These are phyloP conservation scores for Conopomorpha cramerella DNA, from an alignment of 1,140 invertebrate genomes.

Conservation along the genomic window DNA sequence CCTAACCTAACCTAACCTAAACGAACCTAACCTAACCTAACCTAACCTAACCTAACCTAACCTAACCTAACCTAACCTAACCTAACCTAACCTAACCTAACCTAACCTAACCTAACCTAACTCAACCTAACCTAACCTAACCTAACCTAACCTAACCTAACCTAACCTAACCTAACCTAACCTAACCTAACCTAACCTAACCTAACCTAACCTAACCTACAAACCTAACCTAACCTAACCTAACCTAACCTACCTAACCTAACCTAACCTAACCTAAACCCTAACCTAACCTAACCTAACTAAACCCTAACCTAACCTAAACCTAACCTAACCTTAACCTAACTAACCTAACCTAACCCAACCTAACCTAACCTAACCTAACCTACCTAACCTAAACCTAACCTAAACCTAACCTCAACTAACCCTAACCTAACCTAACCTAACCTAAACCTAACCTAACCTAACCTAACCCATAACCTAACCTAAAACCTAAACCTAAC, in stretches of 20 bases:
- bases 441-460: too few species aligned
- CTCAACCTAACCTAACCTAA: constrained; percentile 28
- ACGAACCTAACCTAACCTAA: constrained; percentile 16
- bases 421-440: too few species aligned
- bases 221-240: constrained; percentile 3
- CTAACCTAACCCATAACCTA: constrained; percentile 8
- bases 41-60: constrained; percentile 22
- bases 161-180: constrained; percentile 14
- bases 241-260: constrained; percentile 11
- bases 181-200: constrained; percentile 23
- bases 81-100: constrained; percentile 17
- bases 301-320: constrained; percentile 17
- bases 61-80: constrained; percentile 28
- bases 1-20: constrained; percentile 13
- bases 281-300: constrained; percentile 10
- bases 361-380: too few species aligned
- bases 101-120: constrained; percentile 7
- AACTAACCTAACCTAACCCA: background rate
- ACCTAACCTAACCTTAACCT: constrained; percentile 6
- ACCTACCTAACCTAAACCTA: background rate
- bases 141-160: constrained; percentile 22
- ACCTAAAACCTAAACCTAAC: constrained; percentile 1
- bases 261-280: constrained; percentile 7
- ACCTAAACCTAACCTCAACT: constrained; percentile 7
- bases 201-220: constrained; percentile 15